Conservation (phyloP, 1,140 invertebrate species). For the Diachasma alloeum region DNA sequence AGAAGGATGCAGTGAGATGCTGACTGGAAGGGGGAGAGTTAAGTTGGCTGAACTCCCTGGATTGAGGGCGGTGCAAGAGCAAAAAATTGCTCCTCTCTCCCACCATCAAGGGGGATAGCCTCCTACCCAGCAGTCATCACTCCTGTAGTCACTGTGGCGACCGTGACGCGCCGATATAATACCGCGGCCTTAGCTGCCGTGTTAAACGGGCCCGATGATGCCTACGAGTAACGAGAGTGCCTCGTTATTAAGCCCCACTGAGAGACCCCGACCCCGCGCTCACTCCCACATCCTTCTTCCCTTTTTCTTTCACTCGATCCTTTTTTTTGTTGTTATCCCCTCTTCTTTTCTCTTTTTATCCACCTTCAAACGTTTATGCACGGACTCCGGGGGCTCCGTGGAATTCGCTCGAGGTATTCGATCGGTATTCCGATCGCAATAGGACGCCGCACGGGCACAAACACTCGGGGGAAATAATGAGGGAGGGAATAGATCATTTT, state of each 20-base stretch:
- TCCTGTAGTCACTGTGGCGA: conserved; percentile 12
- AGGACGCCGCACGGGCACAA: neutral
- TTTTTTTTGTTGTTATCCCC: neutral
- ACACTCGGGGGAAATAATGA: neutral
- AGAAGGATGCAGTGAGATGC: neutral
- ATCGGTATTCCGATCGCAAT: conserved; percentile 32
- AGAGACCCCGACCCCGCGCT: conserved; percentile 12
- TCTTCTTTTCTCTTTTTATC: neutral
- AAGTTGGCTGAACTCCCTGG: neutral
- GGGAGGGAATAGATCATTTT: neutral
- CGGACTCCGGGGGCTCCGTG: conserved; percentile 11
- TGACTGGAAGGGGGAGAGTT: neutral
- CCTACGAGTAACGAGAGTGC: conserved; percentile 1
- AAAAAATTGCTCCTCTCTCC: neutral
- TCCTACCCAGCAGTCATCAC: neutral
- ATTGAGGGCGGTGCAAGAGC: neutral
- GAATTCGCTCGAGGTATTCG: conserved; percentile 33
- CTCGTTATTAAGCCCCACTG: neutral
- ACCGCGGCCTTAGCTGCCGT: conserved; percentile 3
- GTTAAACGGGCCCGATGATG: neutral
- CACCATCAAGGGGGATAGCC: neutral
- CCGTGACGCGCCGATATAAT: conserved; percentile 14
- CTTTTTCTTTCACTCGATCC: conserved; percentile 1
- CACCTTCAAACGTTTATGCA: conserved; percentile 1
- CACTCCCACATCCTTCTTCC: neutral